These are phyloP conservation scores for Sminthurinus aureus DNA, from an alignment of 2,888 invertebrate genomes.

Conservation along the genomic window DNA sequence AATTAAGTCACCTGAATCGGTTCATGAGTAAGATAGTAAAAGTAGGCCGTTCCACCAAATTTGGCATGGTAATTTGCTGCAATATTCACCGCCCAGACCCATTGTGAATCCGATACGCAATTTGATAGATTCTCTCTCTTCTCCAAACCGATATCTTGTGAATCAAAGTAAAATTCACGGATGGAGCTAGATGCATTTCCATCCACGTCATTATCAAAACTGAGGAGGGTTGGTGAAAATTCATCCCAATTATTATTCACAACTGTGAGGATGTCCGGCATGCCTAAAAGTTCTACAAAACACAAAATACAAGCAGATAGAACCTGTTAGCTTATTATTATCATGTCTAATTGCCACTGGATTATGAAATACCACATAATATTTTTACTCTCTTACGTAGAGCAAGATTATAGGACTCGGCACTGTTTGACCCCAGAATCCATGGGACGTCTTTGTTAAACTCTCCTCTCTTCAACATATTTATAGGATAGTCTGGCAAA, in stretches of 20 bases:
- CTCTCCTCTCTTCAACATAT: constrained; percentile 12
- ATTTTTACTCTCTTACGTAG: too few species aligned
- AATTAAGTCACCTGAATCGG: neutral
- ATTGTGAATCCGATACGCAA: neutral
- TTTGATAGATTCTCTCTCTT: constrained; percentile 12
- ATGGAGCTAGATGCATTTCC: neutral
- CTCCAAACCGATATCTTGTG: neutral
- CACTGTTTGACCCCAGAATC: constrained; percentile 26
- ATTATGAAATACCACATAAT: neutral
- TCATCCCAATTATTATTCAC: constrained; percentile 26
- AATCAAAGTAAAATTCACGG: constrained; percentile 22
- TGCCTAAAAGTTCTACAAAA: neutral
- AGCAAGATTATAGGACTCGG: constrained; percentile 21
- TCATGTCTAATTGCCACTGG: neutral
- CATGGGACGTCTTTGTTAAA: constrained; percentile 36
- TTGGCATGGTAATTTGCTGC: constrained; percentile 23
- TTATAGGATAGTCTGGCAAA: constrained; percentile 13
- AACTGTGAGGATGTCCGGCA: neutral
- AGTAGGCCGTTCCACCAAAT: constrained; percentile 11
- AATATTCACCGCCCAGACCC: neutral
- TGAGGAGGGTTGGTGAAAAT: neutral
- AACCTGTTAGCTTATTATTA: neutral
- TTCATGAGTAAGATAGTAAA: constrained; percentile 29
- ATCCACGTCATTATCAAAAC: constrained; percentile 15
- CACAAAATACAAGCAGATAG: neutral